Base-by-base conservation (phyloP, 2,113 vertebrate genomes). In the Leucopsar rothschildi region DNA sequence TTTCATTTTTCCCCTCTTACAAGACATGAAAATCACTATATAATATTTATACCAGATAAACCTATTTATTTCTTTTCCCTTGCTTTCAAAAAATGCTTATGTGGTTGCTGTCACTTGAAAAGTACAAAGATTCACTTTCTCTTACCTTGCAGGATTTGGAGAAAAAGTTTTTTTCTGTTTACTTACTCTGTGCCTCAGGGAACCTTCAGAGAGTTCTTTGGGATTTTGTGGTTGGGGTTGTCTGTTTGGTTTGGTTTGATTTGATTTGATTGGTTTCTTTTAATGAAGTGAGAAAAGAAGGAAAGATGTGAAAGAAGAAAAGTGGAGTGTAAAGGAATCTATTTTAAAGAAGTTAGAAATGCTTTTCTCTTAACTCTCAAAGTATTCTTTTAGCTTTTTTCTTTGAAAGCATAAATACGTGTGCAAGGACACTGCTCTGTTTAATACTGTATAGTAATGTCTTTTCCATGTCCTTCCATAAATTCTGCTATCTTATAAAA, bases 381-480 rank as follows among this genome's bases (percentile, higher is more conserved):
- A 90, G 31, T 39, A 47, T 15, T 87, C 27, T 80, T 92, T 47
- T 65, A 59, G 45, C 7, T 56, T 70, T 82, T 89, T 47, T 93
- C 24, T 82, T 84, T 72, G 52, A 77, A 72, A 73, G 31, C 27
- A 42, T 33, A 60, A 82, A 50, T 89, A 50, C 1, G 1, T 71
- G n/a, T 78, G 72, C 40, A 68, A 0, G 28, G 84, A 55, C 29
- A 50, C 40, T 44, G 27, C 17, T 75, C 20, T 42, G 40, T 75
- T 82, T 87, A 89, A 21, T 61, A 31, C 28, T 65, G 6, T 23
- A 31, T 9, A 88, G 23, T 95, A 96, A 96, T 95, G 82, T 91
- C 45, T 96, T 97, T 96, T 93, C 94, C 93, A 85, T 53, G 28
- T 31, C 52, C 52, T 53, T 53, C 52, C 52, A 53, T 40, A 33